Evolutionary conservation across 2,888 invertebrate genomes (phyloP), one percentile per base, ranked within the genome.

Genomic region (Ischnura elegans): DNA sequence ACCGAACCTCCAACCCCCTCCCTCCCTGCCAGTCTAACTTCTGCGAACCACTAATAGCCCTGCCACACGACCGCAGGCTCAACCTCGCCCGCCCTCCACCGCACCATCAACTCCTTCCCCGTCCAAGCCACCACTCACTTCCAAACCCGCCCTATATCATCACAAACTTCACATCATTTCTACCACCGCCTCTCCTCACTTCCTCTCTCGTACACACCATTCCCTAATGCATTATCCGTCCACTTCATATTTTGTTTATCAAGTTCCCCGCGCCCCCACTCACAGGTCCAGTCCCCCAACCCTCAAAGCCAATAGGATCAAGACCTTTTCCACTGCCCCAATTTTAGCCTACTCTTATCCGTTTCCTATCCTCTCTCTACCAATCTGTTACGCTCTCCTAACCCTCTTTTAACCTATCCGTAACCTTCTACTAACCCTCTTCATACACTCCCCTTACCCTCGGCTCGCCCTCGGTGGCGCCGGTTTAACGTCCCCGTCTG

Each of bases 221-320:
- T 76, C 66, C 66, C 66, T 76, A 76, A 76, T 76, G 66, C 66
- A 76, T 76, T 76, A 76, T 76, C 66, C 66, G 66, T 76, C 66
- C 66, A 76, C 66, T 76, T 76, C 66, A 76, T 76, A 76, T 76
- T 76, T 76, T 76, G 66, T 76, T 76, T 76, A 76, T 76, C 66
- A 76, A 76, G 66, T 76, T 76, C n/a, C 66, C 29, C 66, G 10
- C 36, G 66, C 5, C 25, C 66, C 66, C 61, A 61, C 61, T n/a
- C n/a, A n/a, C n/a, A n/a, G n/a, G n/a, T n/a, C n/a, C n/a, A n/a
- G n/a, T n/a, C n/a, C n/a, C n/a, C n/a, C n/a, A n/a, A n/a, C n/a
- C n/a, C n/a, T n/a, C n/a, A n/a, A n/a, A n/a, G n/a, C n/a, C n/a
- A n/a, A n/a, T n/a, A n/a, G n/a, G n/a, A n/a, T n/a, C n/a, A n/a